These are phyloP conservation scores for Sphenopsis melanotis DNA, from an alignment of 2,797 vertebrate species.

Conservation along the genomic window DNA sequence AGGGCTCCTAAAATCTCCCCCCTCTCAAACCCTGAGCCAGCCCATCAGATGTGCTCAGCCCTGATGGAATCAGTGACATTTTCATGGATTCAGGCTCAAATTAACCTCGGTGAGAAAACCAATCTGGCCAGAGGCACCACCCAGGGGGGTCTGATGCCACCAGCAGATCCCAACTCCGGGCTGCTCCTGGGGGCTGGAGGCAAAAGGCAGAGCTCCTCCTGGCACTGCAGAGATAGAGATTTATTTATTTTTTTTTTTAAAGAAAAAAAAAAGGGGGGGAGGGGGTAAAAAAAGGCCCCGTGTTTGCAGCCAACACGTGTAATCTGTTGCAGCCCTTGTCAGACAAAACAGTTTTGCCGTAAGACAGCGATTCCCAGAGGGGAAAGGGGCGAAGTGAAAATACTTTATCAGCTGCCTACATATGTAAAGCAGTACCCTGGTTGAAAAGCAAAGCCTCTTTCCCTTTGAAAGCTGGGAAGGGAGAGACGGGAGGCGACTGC, in stretches of 20 bases:
- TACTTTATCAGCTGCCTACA: slow-evolving; percentile 76
- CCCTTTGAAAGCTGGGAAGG: slow-evolving; percentile 26
- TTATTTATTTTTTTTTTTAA: not conserved
- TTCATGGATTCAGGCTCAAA: not conserved
- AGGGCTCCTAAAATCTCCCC: not conserved
- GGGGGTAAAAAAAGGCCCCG: not conserved
- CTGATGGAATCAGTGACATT: not conserved
- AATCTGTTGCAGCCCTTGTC: slow-evolving; percentile 65
- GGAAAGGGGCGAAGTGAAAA: slow-evolving; percentile 68
- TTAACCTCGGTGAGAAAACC: not conserved
- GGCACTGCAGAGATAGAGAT: not conserved
- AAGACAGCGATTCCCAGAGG: slow-evolving; percentile 68
- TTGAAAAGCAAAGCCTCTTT: slow-evolving; percentile 65
- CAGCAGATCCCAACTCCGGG: not conserved
- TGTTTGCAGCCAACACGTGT: slow-evolving; percentile 69
- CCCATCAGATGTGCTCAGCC: not conserved
- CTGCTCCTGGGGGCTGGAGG: not conserved
- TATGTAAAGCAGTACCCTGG: slow-evolving; percentile 65
- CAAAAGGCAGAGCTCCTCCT: not conserved
- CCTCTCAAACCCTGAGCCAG: not conserved
- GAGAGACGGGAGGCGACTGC: slow-evolving; percentile 6
- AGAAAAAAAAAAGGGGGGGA: not conserved
- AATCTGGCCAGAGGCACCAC: not conserved
- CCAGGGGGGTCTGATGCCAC: not conserved
- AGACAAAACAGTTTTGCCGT: slow-evolving; percentile 66